Evolutionary conservation across 2,888 invertebrate genomes (phyloP), one percentile per base, ranked within the genome.

Genomic region (Drosophila demipolita): DNA sequence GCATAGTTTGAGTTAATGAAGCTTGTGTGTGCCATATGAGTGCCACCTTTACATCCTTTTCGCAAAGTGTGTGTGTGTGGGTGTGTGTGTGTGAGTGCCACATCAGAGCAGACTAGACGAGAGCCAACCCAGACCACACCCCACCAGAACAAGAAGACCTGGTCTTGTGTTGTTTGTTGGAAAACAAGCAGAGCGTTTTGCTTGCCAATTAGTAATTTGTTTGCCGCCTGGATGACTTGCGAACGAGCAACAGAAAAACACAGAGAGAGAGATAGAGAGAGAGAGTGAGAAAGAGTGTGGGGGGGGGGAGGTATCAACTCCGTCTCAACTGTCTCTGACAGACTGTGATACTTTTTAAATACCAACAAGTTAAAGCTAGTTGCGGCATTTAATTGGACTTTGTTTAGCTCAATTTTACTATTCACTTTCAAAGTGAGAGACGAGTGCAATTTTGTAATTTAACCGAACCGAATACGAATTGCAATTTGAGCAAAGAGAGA

Each of bases 1-100:
- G 87, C 85, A 86, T 86, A 87, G 87, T 87, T 87, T 87, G 86
- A 86, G 86, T 86, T 86, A 86, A 86, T 86, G 86, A 86, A 85
- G 86, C 87, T 86, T 87, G 85, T 86, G 80, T 78, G 80, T 78
- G 78, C 72, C 65, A 60, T 72, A 74, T 67, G 69, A 80, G 70
- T 66, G 67, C 83, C 80, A 73, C 71, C 71, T 71, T 58, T 57
- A 49, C 68, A 65, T 32, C 65, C 69, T 59, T 52, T 20, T 29
- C 36, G 20, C 2, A 38, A 9, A 12, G n/a, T 55, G 17, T 55
- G 7, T 7, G 7, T 54, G 23, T 33, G 3, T 52, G 33, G 35
- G 23, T 17, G 9, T 32, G 32, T 36, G 36, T 63, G 49, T 53
- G 52, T 40, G 23, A 33, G 33, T 48, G 35, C 20, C 48, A 61